phyloP scores from a whole-genome alignment of 1,140 invertebrate genomes.

The Halictus rubicundus region DNA sequence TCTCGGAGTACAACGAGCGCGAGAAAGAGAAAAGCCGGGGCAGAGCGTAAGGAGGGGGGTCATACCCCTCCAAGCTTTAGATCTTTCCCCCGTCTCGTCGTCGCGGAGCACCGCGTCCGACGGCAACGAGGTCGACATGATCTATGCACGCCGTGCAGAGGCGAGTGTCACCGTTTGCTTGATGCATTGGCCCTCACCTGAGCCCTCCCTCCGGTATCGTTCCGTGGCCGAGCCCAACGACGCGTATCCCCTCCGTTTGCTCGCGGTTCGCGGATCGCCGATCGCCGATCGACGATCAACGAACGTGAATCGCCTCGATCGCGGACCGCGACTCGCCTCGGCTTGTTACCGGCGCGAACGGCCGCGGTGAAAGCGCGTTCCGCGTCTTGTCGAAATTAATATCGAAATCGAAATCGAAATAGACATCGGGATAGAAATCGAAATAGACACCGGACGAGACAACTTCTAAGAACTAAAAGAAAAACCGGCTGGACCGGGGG shows the following conservation, averaged over 20 bases:
- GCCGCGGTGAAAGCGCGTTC: constrained; percentile 40
- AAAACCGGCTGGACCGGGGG: no score
- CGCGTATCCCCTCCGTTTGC: background rate
- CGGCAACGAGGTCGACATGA: constrained; percentile 70
- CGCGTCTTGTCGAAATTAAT: background rate
- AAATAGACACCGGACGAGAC: no score
- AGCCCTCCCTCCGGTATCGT: constrained; percentile 50
- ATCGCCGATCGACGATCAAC: background rate
- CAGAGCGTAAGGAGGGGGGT: constrained; percentile 23
- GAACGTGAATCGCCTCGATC: background rate
- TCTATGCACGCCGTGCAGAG: constrained; percentile 69
- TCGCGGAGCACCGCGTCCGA: constrained; percentile 43
- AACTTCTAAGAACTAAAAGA: no score
- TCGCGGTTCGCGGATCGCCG: background rate
- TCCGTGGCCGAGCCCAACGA: constrained; percentile 35
- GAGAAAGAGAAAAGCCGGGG: constrained; percentile 53
- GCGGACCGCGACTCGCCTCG: background rate
- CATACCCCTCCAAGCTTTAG: constrained; percentile 49
- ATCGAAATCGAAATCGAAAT: background rate
- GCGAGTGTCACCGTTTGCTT: constrained; percentile 66
- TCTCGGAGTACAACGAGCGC: constrained; percentile 34
- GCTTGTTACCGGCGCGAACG: constrained; percentile 7
- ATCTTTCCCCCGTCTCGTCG: constrained; percentile 48
- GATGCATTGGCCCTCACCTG: constrained; percentile 68
- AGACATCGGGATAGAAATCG: no score